phyloP scores from a whole-genome alignment of 2,113 vertebrate species.

The Melospiza melodia region DNA sequence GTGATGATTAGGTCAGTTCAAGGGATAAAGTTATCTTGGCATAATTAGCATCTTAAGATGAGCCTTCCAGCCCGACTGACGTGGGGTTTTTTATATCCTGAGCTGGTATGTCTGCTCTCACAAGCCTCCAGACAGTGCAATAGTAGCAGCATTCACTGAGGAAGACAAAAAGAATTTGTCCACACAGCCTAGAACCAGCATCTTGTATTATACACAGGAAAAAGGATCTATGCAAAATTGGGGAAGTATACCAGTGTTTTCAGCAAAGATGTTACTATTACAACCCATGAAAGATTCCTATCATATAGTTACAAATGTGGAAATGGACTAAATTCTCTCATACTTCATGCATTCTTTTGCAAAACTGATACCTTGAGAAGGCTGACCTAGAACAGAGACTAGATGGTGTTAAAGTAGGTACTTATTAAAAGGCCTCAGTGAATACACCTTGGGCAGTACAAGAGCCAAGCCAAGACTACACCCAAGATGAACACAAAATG shows the following conservation, averaged over 20 bases:
- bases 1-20: conserved; percentile 64
- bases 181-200: not conserved
- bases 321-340: not conserved
- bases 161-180: not conserved
- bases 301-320: not conserved
- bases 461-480: not conserved
- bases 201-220: not conserved
- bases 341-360: not conserved
- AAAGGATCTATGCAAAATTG: not conserved
- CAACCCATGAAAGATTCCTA: not conserved
- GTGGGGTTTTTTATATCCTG: conserved; percentile 15
- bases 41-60: conserved; percentile 61
- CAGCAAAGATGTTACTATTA: not conserved
- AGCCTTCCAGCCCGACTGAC: conserved; percentile 35
- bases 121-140: conserved; percentile 16
- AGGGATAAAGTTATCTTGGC: conserved; percentile 57
- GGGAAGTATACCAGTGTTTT: not conserved
- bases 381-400: not conserved
- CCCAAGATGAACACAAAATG: not conserved
- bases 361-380: not conserved
- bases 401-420: not conserved
- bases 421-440: not conserved
- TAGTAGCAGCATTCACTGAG: not conserved
- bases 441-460: not conserved
- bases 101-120: not conserved